Conservation (phyloP, 2,797 vertebrate genomes). For the Echeneis naucrates region DNA sequence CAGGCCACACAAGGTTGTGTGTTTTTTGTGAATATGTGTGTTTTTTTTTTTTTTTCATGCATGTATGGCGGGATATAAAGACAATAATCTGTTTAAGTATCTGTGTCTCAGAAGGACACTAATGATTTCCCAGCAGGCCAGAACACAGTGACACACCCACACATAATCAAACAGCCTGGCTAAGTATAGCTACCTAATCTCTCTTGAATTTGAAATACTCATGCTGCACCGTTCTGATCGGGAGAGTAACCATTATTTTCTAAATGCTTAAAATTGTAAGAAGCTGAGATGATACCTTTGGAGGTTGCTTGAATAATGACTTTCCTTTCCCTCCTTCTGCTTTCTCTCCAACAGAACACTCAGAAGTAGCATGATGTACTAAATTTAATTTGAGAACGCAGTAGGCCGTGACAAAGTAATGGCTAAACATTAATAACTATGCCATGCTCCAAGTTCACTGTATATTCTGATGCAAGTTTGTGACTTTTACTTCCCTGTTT, state of each 20-base stretch:
- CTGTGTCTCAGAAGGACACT: conserved; percentile 55
- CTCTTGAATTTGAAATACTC: background rate
- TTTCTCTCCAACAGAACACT: background rate
- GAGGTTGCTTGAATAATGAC: background rate
- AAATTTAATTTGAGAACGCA: background rate
- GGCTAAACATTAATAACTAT: background rate
- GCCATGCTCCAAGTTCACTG: background rate
- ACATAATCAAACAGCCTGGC: background rate
- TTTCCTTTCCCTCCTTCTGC: background rate
- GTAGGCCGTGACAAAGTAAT: background rate
- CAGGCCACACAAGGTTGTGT: background rate
- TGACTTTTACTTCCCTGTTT: background rate
- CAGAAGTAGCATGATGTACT: background rate
- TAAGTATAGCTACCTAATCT: conserved; percentile 2
- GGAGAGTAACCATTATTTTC: background rate
- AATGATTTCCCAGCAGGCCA: conserved; percentile 49
- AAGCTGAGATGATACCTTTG: background rate
- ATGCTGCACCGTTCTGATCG: background rate
- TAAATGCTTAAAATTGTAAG: background rate
- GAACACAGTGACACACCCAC: conserved; percentile 25
- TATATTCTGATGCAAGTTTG: background rate
- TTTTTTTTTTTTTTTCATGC: no score
- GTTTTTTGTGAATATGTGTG: background rate
- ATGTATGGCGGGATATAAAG: conserved; percentile 40
- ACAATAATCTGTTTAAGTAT: conserved; percentile 65